Base-by-base conservation (phyloP, 2,888 invertebrate genomes). In the Periphyllus acericola region DNA sequence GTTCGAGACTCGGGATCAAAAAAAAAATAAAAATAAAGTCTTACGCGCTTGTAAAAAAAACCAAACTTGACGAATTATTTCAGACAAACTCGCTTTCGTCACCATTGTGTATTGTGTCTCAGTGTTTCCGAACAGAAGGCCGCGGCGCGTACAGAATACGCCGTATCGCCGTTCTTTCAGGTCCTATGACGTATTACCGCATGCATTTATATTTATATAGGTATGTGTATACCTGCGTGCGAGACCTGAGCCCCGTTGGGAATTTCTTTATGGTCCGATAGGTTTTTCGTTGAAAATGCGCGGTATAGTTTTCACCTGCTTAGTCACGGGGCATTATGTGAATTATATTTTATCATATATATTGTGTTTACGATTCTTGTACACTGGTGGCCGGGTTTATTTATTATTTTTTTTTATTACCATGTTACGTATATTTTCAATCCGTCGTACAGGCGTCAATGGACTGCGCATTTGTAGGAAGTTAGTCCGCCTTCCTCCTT, bases 231-330 rank as follows among this genome's bases (percentile, higher is more conserved):
- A 78, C 3, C 14, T 4, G 4, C 17, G 29, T 25, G 78, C 71
- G 29, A 76, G 76, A n/a, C 52, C 6, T 34, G 36, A 32, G 11
- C 29, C 34, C 19, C 19, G 34, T 75, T n/a, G 40, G 19, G 40
- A 36, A 76, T 60, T 79, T 86, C 52, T 81, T 87, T 75, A 81
- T 52, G 87, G 87, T 87, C 81, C 66, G 60, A 46, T 66, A 74
- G 74, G 46, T 85, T 46, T 83, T 83, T 74, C 68, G 68, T 68
- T 78, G 78, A 40, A 74, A 81, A 81, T 46, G 36, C 25, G 40
- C n/a, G 11, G 60, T 81, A 81, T 66, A 66, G 74, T 81, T 87
- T 87, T 87, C 87, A 87, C 87, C 81, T 81, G 86, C 66, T 72
- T 74, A 74, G 86, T 87, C 72, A 80, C 72, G 80, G 81, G 72